phyloP scores from a whole-genome alignment of 2,888 invertebrate species.

The Volucella inflata region DNA sequence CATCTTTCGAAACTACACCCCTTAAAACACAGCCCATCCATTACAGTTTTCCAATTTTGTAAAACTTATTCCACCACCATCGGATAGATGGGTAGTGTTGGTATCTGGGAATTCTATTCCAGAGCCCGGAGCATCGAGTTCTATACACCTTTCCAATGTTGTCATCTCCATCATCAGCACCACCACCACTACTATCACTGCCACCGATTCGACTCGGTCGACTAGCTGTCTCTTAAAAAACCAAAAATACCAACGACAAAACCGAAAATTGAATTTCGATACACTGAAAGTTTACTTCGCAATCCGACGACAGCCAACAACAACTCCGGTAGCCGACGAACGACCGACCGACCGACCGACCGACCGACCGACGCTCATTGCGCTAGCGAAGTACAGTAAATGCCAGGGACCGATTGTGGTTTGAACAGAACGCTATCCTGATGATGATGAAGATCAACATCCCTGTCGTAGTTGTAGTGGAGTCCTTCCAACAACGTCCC shows the following conservation, averaged over 20 bases:
- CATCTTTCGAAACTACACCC: conserved; percentile 37
- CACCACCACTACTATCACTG: background rate
- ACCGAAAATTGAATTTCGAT: conserved; percentile 74
- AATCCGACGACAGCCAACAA: conserved; percentile 30
- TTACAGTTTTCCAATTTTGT: conserved; percentile 71
- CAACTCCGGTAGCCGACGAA: too few relatives aligned
- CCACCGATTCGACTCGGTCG: background rate
- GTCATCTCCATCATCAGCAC: too few relatives aligned
- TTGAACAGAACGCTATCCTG: conserved; percentile 29
- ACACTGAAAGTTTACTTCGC: conserved; percentile 71
- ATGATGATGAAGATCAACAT: conserved; percentile 56
- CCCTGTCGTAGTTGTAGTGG: background rate
- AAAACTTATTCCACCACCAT: conserved; percentile 54
- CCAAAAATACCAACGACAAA: conserved; percentile 56
- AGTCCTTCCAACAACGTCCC: background rate
- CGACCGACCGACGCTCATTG: conserved; percentile 6
- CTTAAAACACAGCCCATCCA: conserved; percentile 62
- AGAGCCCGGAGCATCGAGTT: too few relatives aligned
- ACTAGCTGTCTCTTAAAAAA: conserved; percentile 31
- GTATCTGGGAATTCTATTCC: conserved; percentile 44
- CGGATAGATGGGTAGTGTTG: background rate
- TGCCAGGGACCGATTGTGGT: conserved; percentile 42
- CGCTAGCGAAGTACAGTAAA: background rate
- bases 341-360: too few relatives aligned
- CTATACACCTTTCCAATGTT: too few relatives aligned